A percentile compares a stretch with the other conserved stretches of the same genome.
phyloP scores from a whole-genome alignment of 2,797 vertebrate genomes.

The Pempheris klunzingeri region DNA sequence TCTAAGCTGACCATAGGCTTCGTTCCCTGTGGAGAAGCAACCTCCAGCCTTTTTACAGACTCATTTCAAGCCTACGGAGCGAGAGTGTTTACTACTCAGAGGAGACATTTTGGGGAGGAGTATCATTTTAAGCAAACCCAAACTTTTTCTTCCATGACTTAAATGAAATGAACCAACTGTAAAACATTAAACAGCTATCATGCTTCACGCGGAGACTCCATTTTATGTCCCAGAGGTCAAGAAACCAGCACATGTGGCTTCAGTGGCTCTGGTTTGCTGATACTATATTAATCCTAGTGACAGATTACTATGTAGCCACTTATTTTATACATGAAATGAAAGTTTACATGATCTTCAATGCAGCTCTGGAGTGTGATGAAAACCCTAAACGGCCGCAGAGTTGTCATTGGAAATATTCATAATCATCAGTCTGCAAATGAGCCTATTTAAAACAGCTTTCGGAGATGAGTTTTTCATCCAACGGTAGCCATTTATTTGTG shows the following conservation, averaged over 20 bases:
- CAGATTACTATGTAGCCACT: neutral
- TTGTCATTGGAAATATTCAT: slow-evolving; percentile 28
- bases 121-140: slow-evolving; percentile 25
- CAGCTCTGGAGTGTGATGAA: slow-evolving; percentile 13
- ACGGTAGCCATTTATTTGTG: slow-evolving; percentile 57
- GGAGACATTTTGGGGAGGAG: slow-evolving; percentile 35
- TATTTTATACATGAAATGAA: slow-evolving; percentile 11
- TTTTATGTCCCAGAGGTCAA: slow-evolving; percentile 18
- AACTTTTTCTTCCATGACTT: slow-evolving; percentile 51
- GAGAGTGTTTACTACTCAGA: slow-evolving; percentile 12
- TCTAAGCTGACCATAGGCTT: slow-evolving; percentile 11
- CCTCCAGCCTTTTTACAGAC: slow-evolving; percentile 7
- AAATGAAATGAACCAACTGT: slow-evolving; percentile 44
- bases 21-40: slow-evolving; percentile 15
- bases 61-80: slow-evolving; percentile 16
- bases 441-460: slow-evolving; percentile 38
- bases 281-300: slow-evolving; percentile 1
- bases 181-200: slow-evolving; percentile 50
- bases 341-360: slow-evolving; percentile 18
- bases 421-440: slow-evolving; percentile 31
- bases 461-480: slow-evolving; percentile 27
- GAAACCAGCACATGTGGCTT: slow-evolving; percentile 31
- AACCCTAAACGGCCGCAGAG: slow-evolving; percentile 12
- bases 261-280: slow-evolving; percentile 20
- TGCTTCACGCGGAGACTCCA: slow-evolving; percentile 30